Conservation (phyloP, 2,113 vertebrate genomes). For the Bostrychus sinensis region DNA sequence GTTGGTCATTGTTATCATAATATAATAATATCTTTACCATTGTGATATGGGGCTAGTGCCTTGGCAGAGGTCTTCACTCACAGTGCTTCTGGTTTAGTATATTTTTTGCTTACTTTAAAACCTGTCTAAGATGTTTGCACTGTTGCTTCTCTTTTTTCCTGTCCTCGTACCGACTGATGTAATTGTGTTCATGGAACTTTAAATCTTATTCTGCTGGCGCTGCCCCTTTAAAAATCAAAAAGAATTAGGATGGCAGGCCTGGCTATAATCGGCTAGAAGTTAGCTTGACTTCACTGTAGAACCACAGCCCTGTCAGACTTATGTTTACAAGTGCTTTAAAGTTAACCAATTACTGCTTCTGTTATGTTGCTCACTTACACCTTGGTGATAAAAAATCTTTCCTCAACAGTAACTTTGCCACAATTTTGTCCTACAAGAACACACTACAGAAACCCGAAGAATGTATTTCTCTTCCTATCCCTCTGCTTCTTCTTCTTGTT, state of each 20-base stretch:
- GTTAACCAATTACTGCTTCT: not conserved
- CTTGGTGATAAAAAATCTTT: conserved; percentile 8
- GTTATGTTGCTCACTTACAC: not conserved
- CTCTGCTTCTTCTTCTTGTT: conserved; percentile 36
- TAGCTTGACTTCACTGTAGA: not conserved
- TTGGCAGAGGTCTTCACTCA: too few species aligned
- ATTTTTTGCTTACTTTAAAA: too few species aligned
- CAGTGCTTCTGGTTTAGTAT: too few species aligned
- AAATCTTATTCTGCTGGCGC: too few species aligned
- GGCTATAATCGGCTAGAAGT: not conserved
- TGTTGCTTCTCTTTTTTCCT: too few species aligned
- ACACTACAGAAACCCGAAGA: not conserved
- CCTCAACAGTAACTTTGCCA: conserved; percentile 13
- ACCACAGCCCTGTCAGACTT: not conserved
- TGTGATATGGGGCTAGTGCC: too few species aligned
- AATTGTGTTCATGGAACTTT: too few species aligned
- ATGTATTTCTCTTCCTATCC: conserved; percentile 11
- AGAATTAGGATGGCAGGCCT: not conserved
- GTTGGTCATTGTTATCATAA: too few species aligned
- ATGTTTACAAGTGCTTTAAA: conserved; percentile 4
- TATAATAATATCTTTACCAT: too few species aligned
- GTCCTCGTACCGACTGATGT: too few species aligned
- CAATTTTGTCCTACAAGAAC: conserved; percentile 12
- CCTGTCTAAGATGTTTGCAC: too few species aligned
- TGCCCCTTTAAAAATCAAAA: not conserved